phyloP scores from a whole-genome alignment of 1,140 invertebrate species.

The Heliconius congener region DNA sequence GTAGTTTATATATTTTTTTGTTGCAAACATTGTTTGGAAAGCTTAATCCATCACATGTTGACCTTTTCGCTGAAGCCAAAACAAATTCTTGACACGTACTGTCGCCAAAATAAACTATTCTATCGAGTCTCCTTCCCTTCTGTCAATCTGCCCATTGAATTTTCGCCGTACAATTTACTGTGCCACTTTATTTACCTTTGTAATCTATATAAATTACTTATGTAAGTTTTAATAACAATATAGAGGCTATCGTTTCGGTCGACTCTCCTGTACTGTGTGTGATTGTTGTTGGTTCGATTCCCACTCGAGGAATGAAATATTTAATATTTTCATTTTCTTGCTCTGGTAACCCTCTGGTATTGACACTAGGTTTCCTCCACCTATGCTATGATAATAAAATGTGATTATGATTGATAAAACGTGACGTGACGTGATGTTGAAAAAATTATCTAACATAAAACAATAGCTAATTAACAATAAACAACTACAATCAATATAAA shows the following conservation, averaged over 20 bases:
- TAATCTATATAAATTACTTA: not conserved
- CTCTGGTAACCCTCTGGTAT: too few relatives aligned
- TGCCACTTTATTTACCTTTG: constrained; percentile 17
- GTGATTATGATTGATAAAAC: too few relatives aligned
- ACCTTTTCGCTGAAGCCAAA: constrained; percentile 25
- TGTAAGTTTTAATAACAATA: not conserved
- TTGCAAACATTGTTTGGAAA: constrained; percentile 13
- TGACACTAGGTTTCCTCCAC: too few relatives aligned
- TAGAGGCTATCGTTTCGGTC: too few relatives aligned
- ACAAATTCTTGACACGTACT: constrained; percentile 30
- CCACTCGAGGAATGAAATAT: too few relatives aligned
- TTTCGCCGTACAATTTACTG: constrained; percentile 16
- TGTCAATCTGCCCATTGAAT: constrained; percentile 30
- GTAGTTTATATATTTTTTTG: constrained; percentile 1
- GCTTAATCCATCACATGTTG: constrained; percentile 32
- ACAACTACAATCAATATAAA: not conserved
- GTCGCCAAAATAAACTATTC: constrained; percentile 27
- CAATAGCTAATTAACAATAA: not conserved
- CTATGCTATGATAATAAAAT: too few relatives aligned
- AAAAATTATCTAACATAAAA: not conserved
- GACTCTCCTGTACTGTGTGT: too few relatives aligned
- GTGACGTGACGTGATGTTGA: too few relatives aligned
- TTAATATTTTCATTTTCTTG: too few relatives aligned
- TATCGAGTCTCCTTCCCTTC: constrained; percentile 22
- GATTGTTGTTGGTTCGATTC: too few relatives aligned